Base-by-base conservation (phyloP, 2,113 vertebrate species). In the Steatornis caripensis region DNA sequence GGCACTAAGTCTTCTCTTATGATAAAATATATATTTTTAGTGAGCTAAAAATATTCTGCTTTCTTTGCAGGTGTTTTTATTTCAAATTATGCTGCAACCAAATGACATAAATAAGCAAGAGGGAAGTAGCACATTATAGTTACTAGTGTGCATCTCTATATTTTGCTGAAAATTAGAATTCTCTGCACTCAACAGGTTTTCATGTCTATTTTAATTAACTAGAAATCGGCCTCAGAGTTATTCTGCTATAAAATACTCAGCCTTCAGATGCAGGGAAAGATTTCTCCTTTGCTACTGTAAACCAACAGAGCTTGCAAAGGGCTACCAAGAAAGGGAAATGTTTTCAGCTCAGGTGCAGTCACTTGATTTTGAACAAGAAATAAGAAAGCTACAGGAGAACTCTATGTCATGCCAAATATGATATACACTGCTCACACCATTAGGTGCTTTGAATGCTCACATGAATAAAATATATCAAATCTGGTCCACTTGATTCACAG, bases 21-120 rank as follows among this genome's bases (percentile, higher is more conserved):
- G 70, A 95, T 77, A 93, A 97, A 94, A 96, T 39, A 93, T 26
- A 54, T 80, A 62, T 79, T 94, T 95, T 92, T 85, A 95, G 80
- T 82, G 84, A 94, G 80, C 61, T 96, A 95, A 96, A 95, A 95
- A 91, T 89, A 89, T 23, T 85, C 76, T 84, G 20, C 27, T 89
- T 94, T 95, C 81, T 89, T 95, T 93, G 81, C 91, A 97, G 91
- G 87, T 95, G 97, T 54, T 96, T 93, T 97, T 94, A 54, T 85
- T 95, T 91, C 87, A 79, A 94, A 91, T 93, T 87, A 93, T 64
- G 55, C 62, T 89, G 89, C 75, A 71, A 58, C 29, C 10, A 93
- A 84, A 91, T 58, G 26, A 76, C 58, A 94, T 39, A 89, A 96
- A 95, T 65, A 91, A 94, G 43, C 72, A 89, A 85, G 74, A 94